Evolutionary conservation across 2,797 vertebrate genomes (phyloP).

Genomic region (Gymnocypris eckloni): DNA sequence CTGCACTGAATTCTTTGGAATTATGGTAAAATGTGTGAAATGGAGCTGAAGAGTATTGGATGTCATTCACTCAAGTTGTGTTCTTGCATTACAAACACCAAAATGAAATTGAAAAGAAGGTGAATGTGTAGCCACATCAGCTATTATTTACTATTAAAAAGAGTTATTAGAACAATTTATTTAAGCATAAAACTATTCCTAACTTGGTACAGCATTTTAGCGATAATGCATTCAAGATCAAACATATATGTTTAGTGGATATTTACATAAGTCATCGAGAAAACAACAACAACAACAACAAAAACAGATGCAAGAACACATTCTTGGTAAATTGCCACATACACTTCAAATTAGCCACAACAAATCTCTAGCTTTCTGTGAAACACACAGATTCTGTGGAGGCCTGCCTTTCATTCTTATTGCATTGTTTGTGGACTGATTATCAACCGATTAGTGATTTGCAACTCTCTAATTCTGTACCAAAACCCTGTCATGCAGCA

Average conservation of each 20-base stretch:
- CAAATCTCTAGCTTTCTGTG: neutral
- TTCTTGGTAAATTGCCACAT: neutral
- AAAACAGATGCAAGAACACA: neutral
- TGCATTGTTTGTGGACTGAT: neutral
- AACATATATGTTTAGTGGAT: neutral
- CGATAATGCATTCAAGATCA: neutral
- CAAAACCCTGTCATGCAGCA: neutral
- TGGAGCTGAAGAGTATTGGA: neutral
- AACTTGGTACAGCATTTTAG: neutral
- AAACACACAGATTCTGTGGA: conserved; percentile 5
- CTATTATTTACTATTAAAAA: neutral
- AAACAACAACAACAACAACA: too few relatives aligned
- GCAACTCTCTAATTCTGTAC: neutral
- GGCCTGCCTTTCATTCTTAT: conserved; percentile 11
- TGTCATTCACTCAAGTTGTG: neutral
- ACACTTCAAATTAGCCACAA: neutral
- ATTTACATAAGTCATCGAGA: neutral
- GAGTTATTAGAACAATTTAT: too few relatives aligned
- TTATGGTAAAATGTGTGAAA: neutral
- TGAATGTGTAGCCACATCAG: neutral
- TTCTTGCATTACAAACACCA: neutral
- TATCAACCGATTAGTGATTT: neutral
- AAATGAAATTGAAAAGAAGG: neutral
- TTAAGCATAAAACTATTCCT: neutral
- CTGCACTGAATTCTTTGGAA: neutral